Conservation (phyloP, 2,113 vertebrate species). For the Cygnus atratus region DNA sequence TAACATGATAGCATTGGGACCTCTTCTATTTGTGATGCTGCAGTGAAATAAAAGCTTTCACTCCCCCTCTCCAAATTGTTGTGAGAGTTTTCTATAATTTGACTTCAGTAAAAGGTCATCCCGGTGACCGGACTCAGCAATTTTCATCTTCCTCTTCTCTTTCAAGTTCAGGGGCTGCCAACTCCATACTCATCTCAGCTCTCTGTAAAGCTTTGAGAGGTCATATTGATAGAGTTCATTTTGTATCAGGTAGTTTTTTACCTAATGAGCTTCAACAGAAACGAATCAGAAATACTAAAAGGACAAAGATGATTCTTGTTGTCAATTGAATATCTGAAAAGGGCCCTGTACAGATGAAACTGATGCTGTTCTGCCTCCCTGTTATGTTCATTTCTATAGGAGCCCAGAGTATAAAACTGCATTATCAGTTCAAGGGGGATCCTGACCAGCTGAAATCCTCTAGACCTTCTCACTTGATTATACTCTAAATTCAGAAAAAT, state of each 20-base stretch:
- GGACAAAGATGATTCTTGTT: neutral
- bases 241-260: neutral
- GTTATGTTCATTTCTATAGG: neutral
- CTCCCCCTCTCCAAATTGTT: neutral
- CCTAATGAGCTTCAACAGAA: neutral
- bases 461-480: neutral
- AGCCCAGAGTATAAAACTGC: neutral
- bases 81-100: neutral
- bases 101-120: neutral
- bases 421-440: neutral
- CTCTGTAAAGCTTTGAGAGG: neutral
- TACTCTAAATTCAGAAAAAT: neutral
- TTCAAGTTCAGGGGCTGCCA: neutral
- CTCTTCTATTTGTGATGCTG: neutral
- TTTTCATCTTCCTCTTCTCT: neutral
- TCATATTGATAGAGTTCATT: neutral
- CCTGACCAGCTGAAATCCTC: neutral
- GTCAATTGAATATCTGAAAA: neutral
- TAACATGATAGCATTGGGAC: fast-evolving
- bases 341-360: neutral
- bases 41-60: neutral
- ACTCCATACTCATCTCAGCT: neutral
- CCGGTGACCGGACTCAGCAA: neutral
- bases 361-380: neutral
- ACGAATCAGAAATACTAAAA: neutral